Evolutionary conservation across 2,113 vertebrate genomes (phyloP).

Genomic region (Phaetusa simplex): DNA sequence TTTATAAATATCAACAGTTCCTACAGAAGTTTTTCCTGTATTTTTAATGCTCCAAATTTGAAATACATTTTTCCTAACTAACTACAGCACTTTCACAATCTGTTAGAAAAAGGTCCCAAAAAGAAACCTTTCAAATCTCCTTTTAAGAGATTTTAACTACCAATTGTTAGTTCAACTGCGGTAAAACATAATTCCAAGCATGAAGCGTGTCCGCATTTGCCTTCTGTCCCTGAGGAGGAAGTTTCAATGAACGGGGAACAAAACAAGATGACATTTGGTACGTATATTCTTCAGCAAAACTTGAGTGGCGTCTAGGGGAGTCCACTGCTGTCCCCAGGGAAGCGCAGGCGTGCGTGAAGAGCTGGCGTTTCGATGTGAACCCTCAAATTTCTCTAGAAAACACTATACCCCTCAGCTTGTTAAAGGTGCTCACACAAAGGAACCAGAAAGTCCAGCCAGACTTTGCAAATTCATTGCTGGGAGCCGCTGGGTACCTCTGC

Average conservation of each 20-base stretch:
- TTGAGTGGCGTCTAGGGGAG: neutral
- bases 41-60: neutral
- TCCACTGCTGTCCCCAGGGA: neutral
- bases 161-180: neutral
- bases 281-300: neutral
- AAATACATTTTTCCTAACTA: neutral
- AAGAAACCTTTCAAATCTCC: neutral
- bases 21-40: neutral
- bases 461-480: neutral
- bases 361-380: neutral
- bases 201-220: neutral
- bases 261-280: neutral
- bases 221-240: neutral
- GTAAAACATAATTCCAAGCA: neutral
- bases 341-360: neutral
- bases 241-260: neutral
- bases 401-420: neutral
- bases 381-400: neutral
- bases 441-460: neutral
- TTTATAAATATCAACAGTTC: neutral
- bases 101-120: neutral
- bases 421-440: neutral
- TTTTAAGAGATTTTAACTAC: neutral
- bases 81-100: neutral
- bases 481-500: neutral